A percentile compares a stretch with the other conserved stretches of the same genome.
phyloP scores from a whole-genome alignment of 2,888 invertebrate species.

The Dicyrtoma fusca region DNA sequence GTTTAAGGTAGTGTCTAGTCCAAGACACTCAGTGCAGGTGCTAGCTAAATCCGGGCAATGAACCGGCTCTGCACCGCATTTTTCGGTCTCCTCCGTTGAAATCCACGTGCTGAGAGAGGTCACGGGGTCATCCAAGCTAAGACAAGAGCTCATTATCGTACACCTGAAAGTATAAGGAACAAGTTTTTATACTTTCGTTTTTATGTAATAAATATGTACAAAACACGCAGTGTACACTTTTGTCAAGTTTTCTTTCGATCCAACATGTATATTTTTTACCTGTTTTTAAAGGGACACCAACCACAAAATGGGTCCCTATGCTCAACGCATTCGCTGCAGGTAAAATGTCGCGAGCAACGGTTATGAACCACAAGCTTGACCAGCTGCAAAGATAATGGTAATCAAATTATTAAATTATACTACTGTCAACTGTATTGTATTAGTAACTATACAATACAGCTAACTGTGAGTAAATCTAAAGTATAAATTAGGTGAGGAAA shows the following conservation, averaged over 20 bases:
- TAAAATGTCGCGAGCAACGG: background rate
- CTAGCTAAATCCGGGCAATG: slow-evolving; percentile 26
- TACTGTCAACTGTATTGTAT: too few relatives aligned
- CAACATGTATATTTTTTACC: too few relatives aligned
- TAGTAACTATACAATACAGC: too few relatives aligned
- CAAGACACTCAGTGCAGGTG: slow-evolving; percentile 15
- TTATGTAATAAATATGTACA: too few relatives aligned
- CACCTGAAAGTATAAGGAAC: background rate
- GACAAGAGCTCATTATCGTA: background rate
- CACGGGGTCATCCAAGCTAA: background rate
- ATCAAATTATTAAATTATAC: too few relatives aligned
- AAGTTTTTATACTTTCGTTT: too few relatives aligned
- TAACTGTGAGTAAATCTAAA: too few relatives aligned
- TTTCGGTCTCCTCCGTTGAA: background rate
- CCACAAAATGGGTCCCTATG: slow-evolving; percentile 31
- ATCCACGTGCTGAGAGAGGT: background rate
- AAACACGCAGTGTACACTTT: too few relatives aligned
- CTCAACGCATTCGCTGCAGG: slow-evolving; percentile 19
- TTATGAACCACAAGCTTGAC: slow-evolving; percentile 2
- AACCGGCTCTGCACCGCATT: slow-evolving; percentile 1
- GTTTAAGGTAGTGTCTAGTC: background rate
- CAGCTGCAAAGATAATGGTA: too few relatives aligned
- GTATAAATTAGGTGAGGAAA: too few relatives aligned
- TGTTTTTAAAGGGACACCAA: slow-evolving; percentile 18
- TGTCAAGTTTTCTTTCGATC: too few relatives aligned